Conservation (phyloP, 2,888 invertebrate species). For the Sialis fuliginosa region DNA sequence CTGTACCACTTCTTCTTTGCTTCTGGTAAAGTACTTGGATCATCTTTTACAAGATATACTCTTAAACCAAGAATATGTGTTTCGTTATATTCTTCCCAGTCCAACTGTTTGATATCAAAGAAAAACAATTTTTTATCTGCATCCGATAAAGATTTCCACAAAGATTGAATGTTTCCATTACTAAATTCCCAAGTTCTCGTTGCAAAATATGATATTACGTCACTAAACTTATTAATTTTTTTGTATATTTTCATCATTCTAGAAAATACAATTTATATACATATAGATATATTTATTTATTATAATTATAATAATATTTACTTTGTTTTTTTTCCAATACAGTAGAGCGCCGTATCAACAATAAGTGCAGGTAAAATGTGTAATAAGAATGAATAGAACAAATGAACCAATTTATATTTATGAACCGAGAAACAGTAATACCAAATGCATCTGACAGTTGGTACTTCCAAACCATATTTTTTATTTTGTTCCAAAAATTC, state of each 20-base stretch:
- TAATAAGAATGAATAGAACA: slow-evolving; percentile 30
- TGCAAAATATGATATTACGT: slow-evolving; percentile 58
- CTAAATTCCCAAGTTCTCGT: slow-evolving; percentile 55
- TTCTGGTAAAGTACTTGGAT: slow-evolving; percentile 45
- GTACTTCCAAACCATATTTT: slow-evolving; percentile 30
- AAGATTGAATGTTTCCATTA: slow-evolving; percentile 31
- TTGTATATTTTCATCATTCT: slow-evolving; percentile 54
- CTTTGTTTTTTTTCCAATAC: slow-evolving; percentile 23
- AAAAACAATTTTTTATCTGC: slow-evolving; percentile 42
- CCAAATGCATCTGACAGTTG: slow-evolving; percentile 36
- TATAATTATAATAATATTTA: not conserved
- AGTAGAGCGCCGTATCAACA: slow-evolving; percentile 30
- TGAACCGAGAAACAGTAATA: slow-evolving; percentile 12
- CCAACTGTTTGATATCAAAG: slow-evolving; percentile 49
- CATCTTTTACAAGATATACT: slow-evolving; percentile 59
- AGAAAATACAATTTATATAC: not conserved
- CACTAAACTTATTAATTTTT: slow-evolving; percentile 52
- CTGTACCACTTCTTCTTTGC: slow-evolving; percentile 15
- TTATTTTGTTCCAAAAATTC: slow-evolving; percentile 37
- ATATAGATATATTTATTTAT: too few relatives aligned
- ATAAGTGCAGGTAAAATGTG: slow-evolving; percentile 44
- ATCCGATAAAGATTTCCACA: slow-evolving; percentile 34
- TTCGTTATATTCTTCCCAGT: slow-evolving; percentile 54
- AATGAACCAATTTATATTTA: slow-evolving; percentile 20
- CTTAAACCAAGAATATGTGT: slow-evolving; percentile 54